Conservation (phyloP, 2,113 vertebrate species). For the Scytalopus superciliaris region DNA sequence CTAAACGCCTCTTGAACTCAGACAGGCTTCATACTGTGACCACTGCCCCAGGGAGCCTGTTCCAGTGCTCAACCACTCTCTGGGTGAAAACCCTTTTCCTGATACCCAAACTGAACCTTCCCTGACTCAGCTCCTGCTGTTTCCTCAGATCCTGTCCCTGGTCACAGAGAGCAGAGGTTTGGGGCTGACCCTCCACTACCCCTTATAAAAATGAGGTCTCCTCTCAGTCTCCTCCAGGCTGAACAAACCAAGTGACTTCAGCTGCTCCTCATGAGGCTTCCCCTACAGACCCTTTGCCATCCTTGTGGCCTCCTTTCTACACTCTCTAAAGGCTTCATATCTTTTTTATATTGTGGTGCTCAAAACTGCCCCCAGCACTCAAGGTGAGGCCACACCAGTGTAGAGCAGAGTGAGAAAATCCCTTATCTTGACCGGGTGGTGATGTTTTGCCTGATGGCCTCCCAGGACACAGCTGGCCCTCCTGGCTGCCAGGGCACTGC, state of each 20-base stretch:
- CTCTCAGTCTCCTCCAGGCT: not conserved
- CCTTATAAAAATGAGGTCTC: not conserved
- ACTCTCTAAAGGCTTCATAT: not conserved
- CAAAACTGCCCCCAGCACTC: not conserved
- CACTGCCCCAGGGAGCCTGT: not conserved
- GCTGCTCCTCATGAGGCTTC: not conserved
- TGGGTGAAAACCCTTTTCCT: not conserved
- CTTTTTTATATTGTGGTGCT: not conserved
- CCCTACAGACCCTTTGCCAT: not conserved
- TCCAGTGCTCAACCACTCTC: not conserved
- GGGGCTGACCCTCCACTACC: not conserved
- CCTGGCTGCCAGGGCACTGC: not conserved
- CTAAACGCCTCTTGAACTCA: not conserved
- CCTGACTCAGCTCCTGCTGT: not conserved
- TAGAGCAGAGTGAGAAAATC: not conserved
- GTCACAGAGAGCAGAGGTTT: not conserved
- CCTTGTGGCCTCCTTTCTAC: not conserved
- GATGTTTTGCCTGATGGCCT: not conserved
- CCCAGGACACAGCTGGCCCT: not conserved
- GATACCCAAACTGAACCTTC: not conserved
- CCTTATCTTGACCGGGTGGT: not conserved
- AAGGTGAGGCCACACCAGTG: not conserved
- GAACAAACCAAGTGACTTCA: not conserved
- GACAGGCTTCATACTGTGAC: not conserved
- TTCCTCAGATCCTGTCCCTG: not conserved